Evolutionary conservation across 2,888 invertebrate species (phyloP), one percentile per base, ranked within the genome.

Genomic region (Malachius bipustulatus): DNA sequence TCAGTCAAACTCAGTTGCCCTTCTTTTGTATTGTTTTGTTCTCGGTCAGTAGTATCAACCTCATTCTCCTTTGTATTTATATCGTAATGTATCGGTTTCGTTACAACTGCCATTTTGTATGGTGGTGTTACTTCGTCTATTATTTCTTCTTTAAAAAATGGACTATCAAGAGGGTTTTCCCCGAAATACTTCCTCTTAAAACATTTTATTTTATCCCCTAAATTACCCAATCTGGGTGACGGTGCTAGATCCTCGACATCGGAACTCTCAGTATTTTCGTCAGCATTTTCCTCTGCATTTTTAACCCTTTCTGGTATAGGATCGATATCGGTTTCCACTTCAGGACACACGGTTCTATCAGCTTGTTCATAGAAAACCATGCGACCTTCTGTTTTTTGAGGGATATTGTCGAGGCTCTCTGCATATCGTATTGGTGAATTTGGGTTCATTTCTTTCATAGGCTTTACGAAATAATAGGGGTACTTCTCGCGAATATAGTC

Each of bases 141-240:
- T 4, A 60, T 50, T 27, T 70, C 66, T 62, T 75, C 74, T 38
- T 63, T 60, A 47, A 83, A 83, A 45, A 83, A 66, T 1, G 82
- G 82, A 61, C 75, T 82, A 46, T 82, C 82, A 35, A 83, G 58
- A 1, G 83, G 83, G 56, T 82, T 71, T 39, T 70, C 65, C 1
- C 81, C 83, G 54, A 83, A 84, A 55, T 77, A 82, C 62, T 80
- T 80, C 1, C 66, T 64, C 57, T 79, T 81, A 15, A 78, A 71
- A 50, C 84, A 84, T 43, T 78, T 75, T 12, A 84, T 75, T 63
- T 79, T 77, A 43, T 78, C 75, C 1, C 82, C 82, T 13, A 84
- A 59, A 2, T 75, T 73, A 40, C 61, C 60, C 1, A 83, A 58
- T 36, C 78, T 66, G 1, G 67, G 70, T 35, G 59, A 56, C 44